Conservation (phyloP, 2,888 invertebrate species). For the Athrips mouffetella region DNA sequence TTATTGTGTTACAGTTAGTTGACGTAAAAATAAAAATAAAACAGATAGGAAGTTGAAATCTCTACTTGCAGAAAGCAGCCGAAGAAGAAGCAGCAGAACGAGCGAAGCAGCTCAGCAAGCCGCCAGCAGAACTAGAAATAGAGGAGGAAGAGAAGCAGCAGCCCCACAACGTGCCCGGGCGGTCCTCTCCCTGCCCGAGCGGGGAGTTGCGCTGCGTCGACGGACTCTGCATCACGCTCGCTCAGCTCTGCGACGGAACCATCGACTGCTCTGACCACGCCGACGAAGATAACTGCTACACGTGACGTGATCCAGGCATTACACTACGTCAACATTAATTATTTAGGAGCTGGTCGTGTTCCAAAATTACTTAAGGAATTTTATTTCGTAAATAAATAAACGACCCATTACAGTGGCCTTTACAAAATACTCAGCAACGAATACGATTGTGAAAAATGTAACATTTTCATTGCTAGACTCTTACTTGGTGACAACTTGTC, state of each 20-base stretch:
- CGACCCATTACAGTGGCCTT: too few species aligned
- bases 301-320: conserved; percentile 43
- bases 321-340: too few species aligned
- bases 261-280: conserved; percentile 81
- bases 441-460: too few species aligned
- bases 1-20: too few species aligned
- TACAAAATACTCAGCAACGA: too few species aligned
- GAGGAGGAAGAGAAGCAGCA: conserved; percentile 29
- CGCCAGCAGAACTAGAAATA: neutral
- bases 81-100: conserved; percentile 30
- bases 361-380: too few species aligned
- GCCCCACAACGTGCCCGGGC: conserved; percentile 20
- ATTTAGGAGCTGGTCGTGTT: neutral
- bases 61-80: conserved; percentile 44
- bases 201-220: conserved; percentile 80
- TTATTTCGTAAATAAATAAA: too few species aligned
- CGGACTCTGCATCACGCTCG: conserved; percentile 80
- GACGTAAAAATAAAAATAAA: neutral
- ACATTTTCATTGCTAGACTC: too few species aligned
- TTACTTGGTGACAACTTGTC: too few species aligned
- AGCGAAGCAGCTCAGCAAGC: neutral
- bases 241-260: conserved; percentile 80
- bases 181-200: conserved; percentile 70
- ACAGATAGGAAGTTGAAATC: neutral
- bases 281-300: conserved; percentile 81